Percentiles rank a stretch among this genome's conserved stretches.
phyloP scores from a whole-genome alignment of 2,113 vertebrate species.

The Corynorhinus townsendii region DNA sequence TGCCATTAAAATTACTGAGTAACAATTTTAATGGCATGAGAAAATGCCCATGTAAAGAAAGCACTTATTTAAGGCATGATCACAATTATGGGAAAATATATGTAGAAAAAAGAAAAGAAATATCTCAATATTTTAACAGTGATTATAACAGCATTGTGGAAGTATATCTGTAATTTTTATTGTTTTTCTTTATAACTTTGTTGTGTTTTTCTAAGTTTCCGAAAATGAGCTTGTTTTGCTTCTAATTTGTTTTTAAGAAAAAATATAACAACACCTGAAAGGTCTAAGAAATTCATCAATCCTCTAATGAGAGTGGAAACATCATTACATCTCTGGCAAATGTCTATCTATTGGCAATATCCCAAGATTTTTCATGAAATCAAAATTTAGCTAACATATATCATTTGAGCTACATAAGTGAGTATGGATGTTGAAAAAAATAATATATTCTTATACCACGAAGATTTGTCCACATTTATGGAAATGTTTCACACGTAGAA shows the following conservation, averaged over 20 bases:
- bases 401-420: background rate
- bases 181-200: background rate
- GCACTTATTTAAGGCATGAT: background rate
- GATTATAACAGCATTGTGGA: background rate
- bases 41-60: background rate
- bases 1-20: background rate
- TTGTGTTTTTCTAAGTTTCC: background rate
- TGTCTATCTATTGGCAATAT: background rate
- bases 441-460: background rate
- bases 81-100: background rate
- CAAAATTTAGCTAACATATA: background rate
- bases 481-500: background rate
- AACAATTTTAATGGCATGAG: background rate
- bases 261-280: background rate
- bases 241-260: slow-evolving; percentile 25
- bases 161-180: background rate
- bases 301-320: background rate
- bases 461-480: background rate
- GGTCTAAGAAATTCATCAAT: background rate
- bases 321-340: background rate
- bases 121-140: background rate
- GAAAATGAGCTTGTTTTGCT: background rate
- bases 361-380: background rate
- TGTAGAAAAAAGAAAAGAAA: background rate
- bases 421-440: background rate